phyloP scores from a whole-genome alignment of 2,888 invertebrate species.

The Antheraea yamamai region DNA sequence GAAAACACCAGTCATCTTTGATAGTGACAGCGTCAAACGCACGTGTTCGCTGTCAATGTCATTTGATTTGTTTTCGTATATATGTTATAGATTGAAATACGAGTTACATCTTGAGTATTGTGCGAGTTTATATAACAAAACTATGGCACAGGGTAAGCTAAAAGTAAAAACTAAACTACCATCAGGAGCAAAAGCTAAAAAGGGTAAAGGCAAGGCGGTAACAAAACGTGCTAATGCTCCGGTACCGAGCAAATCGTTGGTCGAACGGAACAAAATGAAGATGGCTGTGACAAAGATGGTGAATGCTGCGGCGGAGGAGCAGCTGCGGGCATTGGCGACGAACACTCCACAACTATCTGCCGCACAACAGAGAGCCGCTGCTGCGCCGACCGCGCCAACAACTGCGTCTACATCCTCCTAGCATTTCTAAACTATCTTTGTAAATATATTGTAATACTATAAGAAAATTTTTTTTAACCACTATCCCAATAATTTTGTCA shows the following conservation, averaged over 20 bases:
- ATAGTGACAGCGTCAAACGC: neutral
- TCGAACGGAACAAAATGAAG: conserved; percentile 84
- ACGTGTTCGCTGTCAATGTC: neutral
- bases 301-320: conserved; percentile 86
- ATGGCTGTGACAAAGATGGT: conserved; percentile 85
- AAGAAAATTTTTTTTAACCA: neutral
- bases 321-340: conserved; percentile 82
- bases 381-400: conserved; percentile 70
- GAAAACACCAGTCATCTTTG: neutral
- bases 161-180: conserved; percentile 86
- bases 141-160: conserved; percentile 86
- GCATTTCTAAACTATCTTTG: conserved; percentile 16
- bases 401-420: conserved; percentile 34
- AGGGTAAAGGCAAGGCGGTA: conserved; percentile 76
- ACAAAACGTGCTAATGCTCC: conserved; percentile 85
- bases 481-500: too few relatives aligned
- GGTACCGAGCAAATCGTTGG: conserved; percentile 82
- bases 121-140: conserved; percentile 17
- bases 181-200: conserved; percentile 77
- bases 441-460: conserved; percentile 15
- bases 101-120: neutral
- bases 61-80: neutral
- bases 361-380: conserved; percentile 69
- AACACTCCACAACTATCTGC: conserved; percentile 77
- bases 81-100: neutral